Percentiles rank a stretch among this genome's conserved stretches.
phyloP scores from a whole-genome alignment of 2,113 vertebrate species.

The Pluvianellus socialis region DNA sequence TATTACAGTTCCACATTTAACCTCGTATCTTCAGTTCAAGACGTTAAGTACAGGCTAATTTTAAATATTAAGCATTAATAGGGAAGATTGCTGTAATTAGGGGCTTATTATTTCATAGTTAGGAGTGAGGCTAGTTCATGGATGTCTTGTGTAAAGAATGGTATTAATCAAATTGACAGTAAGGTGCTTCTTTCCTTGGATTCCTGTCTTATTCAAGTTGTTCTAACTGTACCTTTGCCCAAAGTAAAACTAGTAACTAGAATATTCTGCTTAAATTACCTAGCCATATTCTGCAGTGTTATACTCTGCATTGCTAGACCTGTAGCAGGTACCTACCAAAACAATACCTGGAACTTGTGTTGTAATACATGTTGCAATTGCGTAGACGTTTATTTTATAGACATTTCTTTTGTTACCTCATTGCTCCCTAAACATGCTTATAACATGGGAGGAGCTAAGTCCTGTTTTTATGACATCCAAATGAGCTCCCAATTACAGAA shows the following conservation, averaged over 20 bases:
- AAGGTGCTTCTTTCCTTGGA: neutral
- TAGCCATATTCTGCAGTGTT: neutral
- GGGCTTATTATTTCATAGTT: neutral
- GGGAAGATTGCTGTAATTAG: conserved; percentile 28
- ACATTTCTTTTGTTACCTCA: neutral
- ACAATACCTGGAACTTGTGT: neutral
- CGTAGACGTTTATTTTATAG: neutral
- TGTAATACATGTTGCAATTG: neutral
- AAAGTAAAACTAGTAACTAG: neutral
- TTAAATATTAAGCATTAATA: conserved; percentile 29
- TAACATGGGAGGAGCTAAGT: neutral
- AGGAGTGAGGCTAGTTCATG: neutral
- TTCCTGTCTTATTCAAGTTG: neutral
- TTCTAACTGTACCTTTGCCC: neutral
- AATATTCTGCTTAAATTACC: neutral
- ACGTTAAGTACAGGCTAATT: conserved; percentile 23
- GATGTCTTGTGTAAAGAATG: neutral
- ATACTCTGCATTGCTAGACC: neutral
- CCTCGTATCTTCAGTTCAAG: conserved; percentile 4
- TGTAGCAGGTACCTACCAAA: neutral
- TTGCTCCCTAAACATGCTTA: neutral
- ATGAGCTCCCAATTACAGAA: neutral
- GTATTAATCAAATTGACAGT: neutral
- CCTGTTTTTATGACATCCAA: neutral
- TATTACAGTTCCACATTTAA: neutral